A percentile compares a stretch with the other conserved stretches of the same genome.
phyloP scores from a whole-genome alignment of 2,797 vertebrate genomes.

The Bovichtus variegatus region DNA sequence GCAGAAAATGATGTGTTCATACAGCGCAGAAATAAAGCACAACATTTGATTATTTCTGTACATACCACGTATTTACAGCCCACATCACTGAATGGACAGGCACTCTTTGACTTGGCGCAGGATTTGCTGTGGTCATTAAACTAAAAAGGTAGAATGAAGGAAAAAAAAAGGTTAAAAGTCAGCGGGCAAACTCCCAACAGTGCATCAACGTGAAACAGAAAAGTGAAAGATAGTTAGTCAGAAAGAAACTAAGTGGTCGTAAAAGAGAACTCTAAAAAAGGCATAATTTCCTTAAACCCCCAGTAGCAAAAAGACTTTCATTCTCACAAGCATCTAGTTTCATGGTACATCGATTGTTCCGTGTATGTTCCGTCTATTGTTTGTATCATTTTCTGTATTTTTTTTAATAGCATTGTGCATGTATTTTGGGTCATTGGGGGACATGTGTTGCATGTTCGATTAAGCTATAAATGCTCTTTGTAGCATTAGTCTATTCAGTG shows the following conservation, averaged over 20 bases:
- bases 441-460: not conserved
- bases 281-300: not conserved
- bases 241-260: constrained; percentile 28
- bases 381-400: not conserved
- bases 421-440: not conserved
- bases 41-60: constrained; percentile 21
- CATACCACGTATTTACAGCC: constrained; percentile 90
- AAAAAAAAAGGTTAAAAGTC: not conserved
- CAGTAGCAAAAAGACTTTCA: not conserved
- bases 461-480: not conserved
- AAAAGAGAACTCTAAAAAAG: not conserved
- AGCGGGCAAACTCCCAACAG: not conserved
- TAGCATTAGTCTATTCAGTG: not conserved
- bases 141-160: constrained; percentile 72
- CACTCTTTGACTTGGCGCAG: constrained; percentile 89
- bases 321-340: not conserved
- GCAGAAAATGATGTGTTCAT: not conserved
- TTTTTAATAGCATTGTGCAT: not conserved
- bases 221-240: constrained; percentile 38
- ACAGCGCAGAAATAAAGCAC: not conserved
- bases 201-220: not conserved
- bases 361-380: not conserved
- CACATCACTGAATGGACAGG: constrained; percentile 90
- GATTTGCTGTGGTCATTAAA: constrained; percentile 90
- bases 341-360: not conserved